Evolutionary conservation across 2,888 invertebrate genomes (phyloP).

Genomic region (Drosophila suboccidentalis): DNA sequence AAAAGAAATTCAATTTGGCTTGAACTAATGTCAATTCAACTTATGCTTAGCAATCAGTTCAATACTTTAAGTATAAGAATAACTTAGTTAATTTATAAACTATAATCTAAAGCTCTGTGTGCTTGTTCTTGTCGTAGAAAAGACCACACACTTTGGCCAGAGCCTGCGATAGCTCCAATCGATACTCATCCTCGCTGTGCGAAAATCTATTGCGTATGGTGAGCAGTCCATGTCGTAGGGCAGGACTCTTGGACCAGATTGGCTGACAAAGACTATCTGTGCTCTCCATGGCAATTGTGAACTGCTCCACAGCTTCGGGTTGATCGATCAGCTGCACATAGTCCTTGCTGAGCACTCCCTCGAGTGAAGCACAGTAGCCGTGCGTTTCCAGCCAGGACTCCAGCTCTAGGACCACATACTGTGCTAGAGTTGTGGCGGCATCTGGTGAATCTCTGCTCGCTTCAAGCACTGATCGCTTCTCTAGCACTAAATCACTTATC

Average conservation of each 20-base stretch:
- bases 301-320: constrained; percentile 81
- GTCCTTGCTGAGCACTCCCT: constrained; percentile 70
- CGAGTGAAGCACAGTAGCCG: constrained; percentile 78
- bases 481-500: constrained; percentile 88
- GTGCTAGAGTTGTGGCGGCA: constrained; percentile 63
- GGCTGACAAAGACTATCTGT: constrained; percentile 71
- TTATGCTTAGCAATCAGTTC: constrained; percentile 32
- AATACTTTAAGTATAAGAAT: constrained; percentile 15
- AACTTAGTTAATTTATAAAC: constrained; percentile 13
- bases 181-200: constrained; percentile 81
- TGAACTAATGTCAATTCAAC: constrained; percentile 18
- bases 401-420: constrained; percentile 80
- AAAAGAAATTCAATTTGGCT: constrained; percentile 13
- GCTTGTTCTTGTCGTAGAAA: constrained; percentile 62
- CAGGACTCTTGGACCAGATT: constrained; percentile 78
- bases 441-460: constrained; percentile 50
- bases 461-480: constrained; percentile 80
- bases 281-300: constrained; percentile 71
- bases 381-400: constrained; percentile 78
- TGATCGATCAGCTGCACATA: constrained; percentile 77
- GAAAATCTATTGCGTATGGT: constrained; percentile 76
- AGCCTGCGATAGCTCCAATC: constrained; percentile 77
- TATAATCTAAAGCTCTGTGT: constrained; percentile 71
- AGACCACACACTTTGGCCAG: constrained; percentile 60
- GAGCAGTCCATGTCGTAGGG: constrained; percentile 77